Evolutionary conservation across 2,113 vertebrate genomes (phyloP).

Genomic region (Lanius collurio): DNA sequence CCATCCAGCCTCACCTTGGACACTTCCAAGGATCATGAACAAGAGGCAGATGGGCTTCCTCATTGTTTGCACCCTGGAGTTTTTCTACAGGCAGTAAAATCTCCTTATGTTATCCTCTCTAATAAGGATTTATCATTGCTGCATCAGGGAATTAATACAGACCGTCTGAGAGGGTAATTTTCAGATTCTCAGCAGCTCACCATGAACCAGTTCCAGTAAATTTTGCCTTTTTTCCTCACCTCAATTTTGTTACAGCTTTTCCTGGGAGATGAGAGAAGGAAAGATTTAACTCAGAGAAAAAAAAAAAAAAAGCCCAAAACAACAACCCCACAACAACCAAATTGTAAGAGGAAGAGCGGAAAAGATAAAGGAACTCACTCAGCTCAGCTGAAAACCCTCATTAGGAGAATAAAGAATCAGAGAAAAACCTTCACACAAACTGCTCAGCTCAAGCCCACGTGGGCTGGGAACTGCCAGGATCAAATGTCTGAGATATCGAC

Average conservation of each 20-base stretch:
- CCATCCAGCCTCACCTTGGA: accelerated
- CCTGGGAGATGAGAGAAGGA: neutral
- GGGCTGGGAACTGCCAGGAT: constrained; percentile 33
- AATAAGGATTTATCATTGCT: constrained; percentile 40
- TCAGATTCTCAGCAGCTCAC: neutral
- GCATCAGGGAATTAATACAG: constrained; percentile 14
- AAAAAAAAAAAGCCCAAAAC: neutral
- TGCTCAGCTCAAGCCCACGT: neutral
- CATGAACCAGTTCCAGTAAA: neutral
- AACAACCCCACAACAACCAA: neutral
- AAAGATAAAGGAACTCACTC: neutral
- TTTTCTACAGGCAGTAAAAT: neutral
- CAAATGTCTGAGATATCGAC: constrained; percentile 20
- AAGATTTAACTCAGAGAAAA: neutral
- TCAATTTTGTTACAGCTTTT: constrained; percentile 10
- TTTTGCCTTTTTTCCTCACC: constrained; percentile 2
- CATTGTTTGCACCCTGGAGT: neutral
- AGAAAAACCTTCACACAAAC: neutral
- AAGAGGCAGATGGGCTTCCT: neutral
- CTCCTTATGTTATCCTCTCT: constrained; percentile 16
- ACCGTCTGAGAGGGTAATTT: constrained; percentile 35
- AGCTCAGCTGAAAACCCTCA: neutral
- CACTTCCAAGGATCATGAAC: neutral
- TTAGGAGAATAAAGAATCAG: neutral
- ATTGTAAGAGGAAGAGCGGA: neutral